Conservation (phyloP, 2,888 invertebrate species). For the Polymixis flavicincta region DNA sequence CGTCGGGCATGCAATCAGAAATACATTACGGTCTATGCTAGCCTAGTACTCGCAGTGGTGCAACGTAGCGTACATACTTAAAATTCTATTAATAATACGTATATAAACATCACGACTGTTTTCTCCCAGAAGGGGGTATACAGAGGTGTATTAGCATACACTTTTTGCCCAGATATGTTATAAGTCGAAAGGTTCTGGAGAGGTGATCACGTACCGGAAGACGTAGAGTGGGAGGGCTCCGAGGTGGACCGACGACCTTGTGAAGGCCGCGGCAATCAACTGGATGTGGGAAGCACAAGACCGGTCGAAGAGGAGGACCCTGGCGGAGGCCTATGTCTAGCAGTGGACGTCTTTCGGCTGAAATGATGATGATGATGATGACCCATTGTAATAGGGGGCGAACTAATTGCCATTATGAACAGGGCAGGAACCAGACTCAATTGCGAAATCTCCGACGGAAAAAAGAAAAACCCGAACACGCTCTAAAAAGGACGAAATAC, state of each 20-base stretch:
- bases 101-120: slow-evolving; percentile 15
- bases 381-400: not conserved
- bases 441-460: not conserved
- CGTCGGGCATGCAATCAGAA: slow-evolving; percentile 68
- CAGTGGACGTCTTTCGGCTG: too few species aligned
- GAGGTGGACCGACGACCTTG: too few species aligned
- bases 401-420: not conserved
- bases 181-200: too few species aligned
- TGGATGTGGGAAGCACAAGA: too few species aligned
- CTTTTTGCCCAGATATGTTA: not conserved
- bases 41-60: slow-evolving; percentile 48
- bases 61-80: slow-evolving; percentile 53
- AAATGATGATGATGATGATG: too few species aligned
- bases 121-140: not conserved
- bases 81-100: slow-evolving; percentile 62
- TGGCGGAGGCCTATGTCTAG: too few species aligned
- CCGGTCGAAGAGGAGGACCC: too few species aligned
- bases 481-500: too few species aligned
- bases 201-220: too few species aligned
- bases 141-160: not conserved
- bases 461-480: not conserved
- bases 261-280: too few species aligned
- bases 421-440: not conserved
- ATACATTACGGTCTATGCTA: slow-evolving; percentile 70
- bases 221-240: too few species aligned